phyloP scores from a whole-genome alignment of 2,113 vertebrate species.

The Oncorhynchus tshawytscha region DNA sequence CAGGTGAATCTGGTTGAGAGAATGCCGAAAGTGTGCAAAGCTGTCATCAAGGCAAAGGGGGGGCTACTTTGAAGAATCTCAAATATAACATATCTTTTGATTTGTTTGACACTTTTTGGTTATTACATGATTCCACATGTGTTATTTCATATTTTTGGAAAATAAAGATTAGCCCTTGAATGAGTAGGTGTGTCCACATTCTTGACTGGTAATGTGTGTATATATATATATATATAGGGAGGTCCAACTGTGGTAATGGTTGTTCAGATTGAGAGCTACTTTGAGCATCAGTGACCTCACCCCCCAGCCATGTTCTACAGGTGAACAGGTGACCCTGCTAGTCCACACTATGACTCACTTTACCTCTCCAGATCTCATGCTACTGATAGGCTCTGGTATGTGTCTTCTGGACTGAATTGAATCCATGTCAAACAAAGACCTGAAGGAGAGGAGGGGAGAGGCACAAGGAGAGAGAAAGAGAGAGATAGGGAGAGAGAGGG shows the following conservation, averaged over 20 bases:
- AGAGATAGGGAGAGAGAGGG: neutral
- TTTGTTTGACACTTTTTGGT: too few species aligned
- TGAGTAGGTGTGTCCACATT: too few species aligned
- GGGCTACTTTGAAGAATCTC: too few species aligned
- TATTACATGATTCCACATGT: too few species aligned
- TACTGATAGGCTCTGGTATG: neutral
- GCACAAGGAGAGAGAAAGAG: neutral
- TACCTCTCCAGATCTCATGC: neutral
- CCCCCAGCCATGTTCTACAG: neutral
- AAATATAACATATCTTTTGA: too few species aligned
- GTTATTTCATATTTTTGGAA: too few species aligned
- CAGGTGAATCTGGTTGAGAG: too few species aligned
- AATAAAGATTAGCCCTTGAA: too few species aligned
- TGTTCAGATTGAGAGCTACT: neutral
- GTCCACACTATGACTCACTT: neutral
- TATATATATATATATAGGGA: too few species aligned
- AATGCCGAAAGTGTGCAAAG: too few species aligned
- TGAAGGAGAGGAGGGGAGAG: neutral
- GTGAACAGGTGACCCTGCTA: neutral
- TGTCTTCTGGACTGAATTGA: neutral
- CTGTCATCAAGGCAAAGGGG: too few species aligned
- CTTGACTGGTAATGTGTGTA: too few species aligned
- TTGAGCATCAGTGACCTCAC: neutral
- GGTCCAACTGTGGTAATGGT: neutral
- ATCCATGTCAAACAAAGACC: conserved; percentile 37